Base-by-base conservation (phyloP, 2,888 invertebrate genomes). In the Opisthograptis luteolata region DNA sequence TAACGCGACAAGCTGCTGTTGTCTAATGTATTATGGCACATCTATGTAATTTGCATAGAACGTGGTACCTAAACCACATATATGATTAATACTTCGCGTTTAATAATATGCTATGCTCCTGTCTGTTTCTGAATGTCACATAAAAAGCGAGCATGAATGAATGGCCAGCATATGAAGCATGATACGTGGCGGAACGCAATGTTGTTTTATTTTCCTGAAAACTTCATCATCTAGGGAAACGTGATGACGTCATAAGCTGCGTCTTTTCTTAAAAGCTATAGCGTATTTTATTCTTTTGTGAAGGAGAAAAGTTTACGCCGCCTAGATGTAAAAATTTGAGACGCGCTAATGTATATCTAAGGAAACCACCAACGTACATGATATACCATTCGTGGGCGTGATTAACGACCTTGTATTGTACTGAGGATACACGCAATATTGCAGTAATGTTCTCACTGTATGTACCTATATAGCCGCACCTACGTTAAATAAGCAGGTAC, bases 341-440 rank as follows among this genome's bases (percentile, higher is more conserved):
- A n/a, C n/a, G n/a, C n/a, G n/a, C n/a, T n/a, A n/a, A n/a, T n/a
- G n/a, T n/a, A n/a, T n/a, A n/a, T n/a, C n/a, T n/a, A n/a, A n/a
- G n/a, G n/a, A n/a, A n/a, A n/a, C n/a, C 10, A 43, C 37, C 22
- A 41, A 54, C 55, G 58, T 59, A 58, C 27, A 28, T 28, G 25
- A 41, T 37, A 39, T 35, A 57, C 53, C 58, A 49, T 43, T 42
- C 56, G 39, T 30, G 43, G 55, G 43, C 10, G 40, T 45, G 41
- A 39, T 41, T 22, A 27, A 30, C 55, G 70, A 67, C 79, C 78
- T 79, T 79, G 79, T 55, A 25, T 79, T 79, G 79, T 55, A 25
- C 19, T 17, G 62, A 70, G 71, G 69, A 73, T 71, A 65, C 73
- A 76, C 68, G 73, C 71, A 60, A 78, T 66, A 61, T 70, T 70